Percentiles rank a stretch among this genome's conserved stretches.
These are phyloP conservation scores for Strigamia maritima DNA, from an alignment of 2,888 invertebrate species.

Conservation along the genomic window DNA sequence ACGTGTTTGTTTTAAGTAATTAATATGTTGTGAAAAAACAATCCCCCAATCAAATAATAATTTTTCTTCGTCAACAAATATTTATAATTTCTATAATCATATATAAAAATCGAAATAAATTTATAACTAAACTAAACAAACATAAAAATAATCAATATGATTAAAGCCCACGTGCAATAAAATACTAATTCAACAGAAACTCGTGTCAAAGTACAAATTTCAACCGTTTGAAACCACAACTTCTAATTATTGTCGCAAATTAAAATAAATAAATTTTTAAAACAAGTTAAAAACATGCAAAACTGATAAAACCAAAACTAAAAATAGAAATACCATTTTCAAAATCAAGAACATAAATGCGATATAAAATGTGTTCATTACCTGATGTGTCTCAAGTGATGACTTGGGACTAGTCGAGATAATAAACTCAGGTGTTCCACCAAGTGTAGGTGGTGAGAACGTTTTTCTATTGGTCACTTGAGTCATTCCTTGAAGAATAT, in stretches of 20 bases:
- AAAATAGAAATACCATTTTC: neutral
- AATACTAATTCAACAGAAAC: neutral
- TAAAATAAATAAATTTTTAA: neutral
- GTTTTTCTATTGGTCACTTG: conserved; percentile 29
- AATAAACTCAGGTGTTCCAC: neutral
- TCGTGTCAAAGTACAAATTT: neutral
- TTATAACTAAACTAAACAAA: neutral
- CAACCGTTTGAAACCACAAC: neutral
- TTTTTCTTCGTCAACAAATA: too few species aligned
- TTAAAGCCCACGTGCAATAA: neutral
- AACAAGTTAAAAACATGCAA: neutral
- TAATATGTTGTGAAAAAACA: too few species aligned
- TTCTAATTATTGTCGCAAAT: neutral
- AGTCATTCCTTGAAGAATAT: conserved; percentile 38
- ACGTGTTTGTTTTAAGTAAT: neutral
- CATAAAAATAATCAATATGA: too few species aligned
- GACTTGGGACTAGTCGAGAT: conserved; percentile 9
- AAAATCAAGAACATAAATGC: too few species aligned
- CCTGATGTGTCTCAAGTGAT: conserved; percentile 1
- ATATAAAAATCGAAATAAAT: too few species aligned
- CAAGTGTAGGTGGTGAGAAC: conserved; percentile 2
- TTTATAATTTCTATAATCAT: too few species aligned
- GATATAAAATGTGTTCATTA: neutral
- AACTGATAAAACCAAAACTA: neutral
- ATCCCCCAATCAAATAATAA: too few species aligned